Evolutionary conservation across 2,113 vertebrate genomes (phyloP), one percentile per base, ranked within the genome.

Genomic region (Apus apus): DNA sequence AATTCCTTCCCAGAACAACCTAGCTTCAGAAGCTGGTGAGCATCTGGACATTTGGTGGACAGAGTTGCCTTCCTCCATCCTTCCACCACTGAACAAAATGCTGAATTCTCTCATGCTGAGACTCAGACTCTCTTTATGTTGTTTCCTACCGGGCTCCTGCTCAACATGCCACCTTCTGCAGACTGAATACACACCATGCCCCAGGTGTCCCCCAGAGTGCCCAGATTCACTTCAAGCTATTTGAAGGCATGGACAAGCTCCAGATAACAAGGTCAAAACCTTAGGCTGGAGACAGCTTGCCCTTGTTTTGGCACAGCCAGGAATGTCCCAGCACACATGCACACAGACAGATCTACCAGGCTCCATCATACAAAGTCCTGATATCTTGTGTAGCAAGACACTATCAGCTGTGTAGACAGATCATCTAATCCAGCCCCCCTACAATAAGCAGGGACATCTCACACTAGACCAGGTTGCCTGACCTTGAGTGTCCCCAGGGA

Each of bases 21-120:
- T 38, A 70, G 13, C 34, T 82, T 87, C 54, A 85, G 54, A 74
- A 80, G 29, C 8, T 86, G 64, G 43, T 0, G 0, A 25, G 80
- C 4, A 4, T 43, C 64, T 83, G 60, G 23, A 30, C 14, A 46
- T 72, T n/a, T 87, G 43, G 38, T 46, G 38, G 58, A 50, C 25
- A 45, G 23, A 68, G 5, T 40, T 90, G 29, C n/a, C 21, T 83
- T 77, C 17, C 5, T 90, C 48, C 34, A 40, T 67, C 11, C 36
- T 16, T 40, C 30, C 25, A 19, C 10, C 27, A 7, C 9, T 13
- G 34, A 83, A 86, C 0, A 0, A 87, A 82, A 22, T 36, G 48
- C 29, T 87, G 74, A 79, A 61, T 82, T 79, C 9, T 53, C 57
- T 68, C 4, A 2, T 70, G 25, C 67, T 62, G 43, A 87, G 58